Percentiles rank a stretch among this genome's conserved stretches.
These are phyloP conservation scores for Tetragnatha versicolor DNA, from an alignment of 1,140 invertebrate genomes.

Conservation along the genomic window DNA sequence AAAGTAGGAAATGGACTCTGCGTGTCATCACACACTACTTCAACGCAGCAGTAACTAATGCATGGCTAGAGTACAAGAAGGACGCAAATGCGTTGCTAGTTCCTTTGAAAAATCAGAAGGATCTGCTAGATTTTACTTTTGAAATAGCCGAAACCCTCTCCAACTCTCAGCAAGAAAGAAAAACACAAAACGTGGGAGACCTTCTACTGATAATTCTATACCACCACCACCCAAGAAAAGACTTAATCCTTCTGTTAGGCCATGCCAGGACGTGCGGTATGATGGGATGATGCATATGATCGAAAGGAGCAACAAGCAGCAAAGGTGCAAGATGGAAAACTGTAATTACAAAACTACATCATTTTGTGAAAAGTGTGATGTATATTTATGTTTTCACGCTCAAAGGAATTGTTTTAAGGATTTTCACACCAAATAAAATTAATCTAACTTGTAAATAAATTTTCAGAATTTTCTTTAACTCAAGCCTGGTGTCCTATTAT, in stretches of 20 bases:
- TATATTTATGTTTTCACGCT: constrained; percentile 11
- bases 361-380: constrained; percentile 20
- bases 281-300: background rate
- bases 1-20: too few relatives aligned
- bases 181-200: background rate
- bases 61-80: background rate
- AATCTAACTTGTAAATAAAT: background rate
- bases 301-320: background rate
- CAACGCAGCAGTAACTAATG: too few relatives aligned
- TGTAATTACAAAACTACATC: background rate
- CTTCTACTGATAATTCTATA: background rate
- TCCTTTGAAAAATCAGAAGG: background rate
- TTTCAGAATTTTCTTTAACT: background rate
- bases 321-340: constrained; percentile 3
- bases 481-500: background rate
- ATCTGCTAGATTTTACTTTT: background rate
- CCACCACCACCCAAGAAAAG: background rate
- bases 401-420: too few relatives aligned
- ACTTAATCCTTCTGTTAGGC: constrained; percentile 7
- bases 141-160: background rate
- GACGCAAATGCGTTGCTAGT: background rate
- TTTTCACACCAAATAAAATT: background rate
- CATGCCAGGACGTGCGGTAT: background rate
- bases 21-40: too few relatives aligned
- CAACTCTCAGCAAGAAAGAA: background rate